These are phyloP conservation scores for Bugula neritina DNA, from an alignment of 2,888 invertebrate genomes.

Conservation along the genomic window DNA sequence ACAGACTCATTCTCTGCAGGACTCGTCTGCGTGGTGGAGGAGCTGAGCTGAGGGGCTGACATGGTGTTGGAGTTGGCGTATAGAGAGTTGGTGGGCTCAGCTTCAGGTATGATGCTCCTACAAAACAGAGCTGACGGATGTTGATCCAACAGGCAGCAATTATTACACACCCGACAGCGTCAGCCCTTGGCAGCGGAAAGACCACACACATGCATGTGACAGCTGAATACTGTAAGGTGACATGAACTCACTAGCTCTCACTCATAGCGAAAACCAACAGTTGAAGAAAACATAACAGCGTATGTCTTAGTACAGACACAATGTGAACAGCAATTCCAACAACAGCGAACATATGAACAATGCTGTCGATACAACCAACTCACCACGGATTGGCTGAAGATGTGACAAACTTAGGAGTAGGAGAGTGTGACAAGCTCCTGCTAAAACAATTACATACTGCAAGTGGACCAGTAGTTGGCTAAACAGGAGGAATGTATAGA, in stretches of 20 bases:
- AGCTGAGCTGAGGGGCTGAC: conserved; percentile 21
- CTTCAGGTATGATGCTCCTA: conserved; percentile 13
- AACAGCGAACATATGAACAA: not conserved
- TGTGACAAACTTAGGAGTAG: conserved; percentile 6
- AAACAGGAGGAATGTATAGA: not conserved
- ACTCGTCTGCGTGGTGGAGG: conserved; percentile 18
- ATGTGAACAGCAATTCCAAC: not conserved
- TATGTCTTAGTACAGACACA: not conserved
- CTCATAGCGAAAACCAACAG: too few relatives aligned
- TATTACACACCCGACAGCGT: too few relatives aligned
- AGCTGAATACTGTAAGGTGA: too few relatives aligned
- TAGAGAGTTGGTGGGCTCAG: not conserved
- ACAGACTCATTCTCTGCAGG: not conserved
- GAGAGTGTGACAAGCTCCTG: conserved; percentile 8
- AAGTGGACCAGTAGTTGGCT: too few relatives aligned
- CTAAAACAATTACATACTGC: too few relatives aligned
- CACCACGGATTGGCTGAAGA: conserved; percentile 7
- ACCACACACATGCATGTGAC: too few relatives aligned
- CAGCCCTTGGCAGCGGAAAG: too few relatives aligned
- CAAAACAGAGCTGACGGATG: too few relatives aligned
- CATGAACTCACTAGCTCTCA: too few relatives aligned
- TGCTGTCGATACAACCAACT: conserved; percentile 1
- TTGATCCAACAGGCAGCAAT: too few relatives aligned
- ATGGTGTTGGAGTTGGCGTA: not conserved
- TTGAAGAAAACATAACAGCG: not conserved